Evolutionary conservation across 2,113 vertebrate species (phyloP).

Genomic region (Ranitomeya imitator): DNA sequence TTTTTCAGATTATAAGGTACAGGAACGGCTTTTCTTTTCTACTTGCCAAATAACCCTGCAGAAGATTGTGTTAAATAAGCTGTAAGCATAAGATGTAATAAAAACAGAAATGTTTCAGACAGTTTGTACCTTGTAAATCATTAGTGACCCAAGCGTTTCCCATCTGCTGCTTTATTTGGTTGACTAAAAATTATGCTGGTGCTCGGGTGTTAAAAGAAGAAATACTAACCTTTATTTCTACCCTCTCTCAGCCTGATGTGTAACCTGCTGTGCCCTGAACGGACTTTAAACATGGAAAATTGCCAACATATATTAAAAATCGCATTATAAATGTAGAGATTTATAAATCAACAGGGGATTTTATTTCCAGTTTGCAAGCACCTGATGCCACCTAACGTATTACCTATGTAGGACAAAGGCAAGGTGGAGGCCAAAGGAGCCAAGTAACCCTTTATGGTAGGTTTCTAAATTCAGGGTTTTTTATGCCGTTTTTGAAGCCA

Average conservation of each 20-base stretch:
- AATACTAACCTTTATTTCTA: background rate
- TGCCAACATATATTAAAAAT: constrained; percentile 24
- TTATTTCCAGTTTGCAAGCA: background rate
- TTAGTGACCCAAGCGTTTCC: constrained; percentile 9
- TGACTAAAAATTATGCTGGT: background rate
- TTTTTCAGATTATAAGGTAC: background rate
- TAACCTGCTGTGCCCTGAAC: constrained; percentile 37
- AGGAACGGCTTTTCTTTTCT: background rate
- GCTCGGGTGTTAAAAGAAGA: constrained; percentile 6
- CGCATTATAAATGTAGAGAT: constrained; percentile 21
- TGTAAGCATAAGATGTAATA: background rate
- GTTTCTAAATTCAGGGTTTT: too few species aligned
- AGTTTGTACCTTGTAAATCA: constrained; percentile 7
- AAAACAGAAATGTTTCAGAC: background rate
- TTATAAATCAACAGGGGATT: constrained; percentile 40
- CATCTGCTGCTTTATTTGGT: constrained; percentile 26
- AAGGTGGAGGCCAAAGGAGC: background rate
- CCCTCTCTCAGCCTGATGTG: background rate
- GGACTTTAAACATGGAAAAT: constrained; percentile 30
- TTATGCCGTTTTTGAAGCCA: too few species aligned
- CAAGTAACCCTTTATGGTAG: background rate
- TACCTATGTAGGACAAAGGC: constrained; percentile 14
- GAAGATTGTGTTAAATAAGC: background rate
- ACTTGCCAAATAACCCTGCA: background rate
- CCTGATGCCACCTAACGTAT: constrained; percentile 25